Base-by-base conservation (phyloP, 1,140 invertebrate species). In the Megalonaias nervosa region DNA sequence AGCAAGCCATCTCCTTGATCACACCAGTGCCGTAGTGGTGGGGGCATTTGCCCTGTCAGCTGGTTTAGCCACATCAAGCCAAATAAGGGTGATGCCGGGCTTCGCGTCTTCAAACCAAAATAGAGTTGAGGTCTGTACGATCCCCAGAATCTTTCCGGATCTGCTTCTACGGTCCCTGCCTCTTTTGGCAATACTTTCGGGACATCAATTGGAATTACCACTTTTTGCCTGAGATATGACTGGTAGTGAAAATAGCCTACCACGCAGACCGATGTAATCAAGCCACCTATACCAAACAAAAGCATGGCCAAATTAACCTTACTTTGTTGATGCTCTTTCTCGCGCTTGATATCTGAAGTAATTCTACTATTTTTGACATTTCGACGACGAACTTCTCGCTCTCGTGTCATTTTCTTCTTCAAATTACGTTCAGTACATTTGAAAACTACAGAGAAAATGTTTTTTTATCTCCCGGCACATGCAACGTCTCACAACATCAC, bases 21-120 rank as follows among this genome's bases (percentile, higher is more conserved):
- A 91, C 98, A 99, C 96, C 95, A 98, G 89, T 99, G 97, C 67
- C 97, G 94, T 11, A 91, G 74, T 11, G 84, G 84, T 23, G 89
- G 88, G 23, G 86, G 85, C 85, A 86, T 85, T 21, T 82, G 74
- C 55, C 74, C 71, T 0, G 82, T 86, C 56, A 85, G 87, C 71
- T 93, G 94, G 1, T 96, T 94, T 81, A 96, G 98, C 98, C 98
- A 99, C 97, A 99, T 99, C 1, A 99, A 90, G 3, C 91, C 98
- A 87, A 96, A 95, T 0, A 97, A 94, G 14, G 97, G 93, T 0
- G 98, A 98, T 69, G 95, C 92, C 0, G 96, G 95, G 87, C 96
- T 95, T 81, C 97, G 92, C 2, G 95, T 97, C 90, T 97, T 97
- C 83, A 99, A 90, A 0, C 98, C 93, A 89, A 93, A 93, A 81